Evolutionary conservation across 1,140 invertebrate genomes (phyloP).

Genomic region (Microvelia longipes): DNA sequence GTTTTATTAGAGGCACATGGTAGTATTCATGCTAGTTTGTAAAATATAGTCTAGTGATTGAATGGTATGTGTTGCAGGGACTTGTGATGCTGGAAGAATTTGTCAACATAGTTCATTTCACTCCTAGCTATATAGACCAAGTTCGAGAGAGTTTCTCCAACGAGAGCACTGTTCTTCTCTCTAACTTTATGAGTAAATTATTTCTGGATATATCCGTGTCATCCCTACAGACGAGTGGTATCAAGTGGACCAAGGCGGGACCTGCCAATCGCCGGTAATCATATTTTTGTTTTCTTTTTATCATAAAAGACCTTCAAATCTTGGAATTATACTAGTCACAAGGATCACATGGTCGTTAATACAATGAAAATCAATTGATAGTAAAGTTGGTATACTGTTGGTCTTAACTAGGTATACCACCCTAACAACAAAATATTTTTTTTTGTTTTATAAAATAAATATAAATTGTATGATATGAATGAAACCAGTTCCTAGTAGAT

Average conservation of each 20-base stretch:
- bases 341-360: not conserved
- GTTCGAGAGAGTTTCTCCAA: slow-evolving; percentile 10
- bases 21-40: too few species aligned
- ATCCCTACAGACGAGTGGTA: slow-evolving; percentile 3
- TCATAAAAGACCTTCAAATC: not conserved
- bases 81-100: slow-evolving; percentile 14
- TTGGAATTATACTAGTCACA: too few species aligned
- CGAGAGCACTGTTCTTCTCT: slow-evolving; percentile 9
- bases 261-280: slow-evolving; percentile 16
- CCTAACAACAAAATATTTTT: too few species aligned
- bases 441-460: too few species aligned
- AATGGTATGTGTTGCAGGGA: slow-evolving; percentile 3
- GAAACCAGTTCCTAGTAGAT: too few species aligned
- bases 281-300: not conserved
- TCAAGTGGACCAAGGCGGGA: slow-evolving; percentile 12
- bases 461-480: too few species aligned
- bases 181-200: slow-evolving; percentile 3
- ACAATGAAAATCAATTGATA: not conserved
- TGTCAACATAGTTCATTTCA: slow-evolving; percentile 7
- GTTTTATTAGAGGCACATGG: not conserved
- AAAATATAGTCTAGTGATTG: too few species aligned
- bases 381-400: too few species aligned
- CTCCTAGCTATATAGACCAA: slow-evolving; percentile 2
- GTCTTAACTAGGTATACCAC: too few species aligned
- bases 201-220: slow-evolving; percentile 3